phyloP scores from a whole-genome alignment of 2,888 invertebrate genomes.

The Eupelmus urozonus region DNA sequence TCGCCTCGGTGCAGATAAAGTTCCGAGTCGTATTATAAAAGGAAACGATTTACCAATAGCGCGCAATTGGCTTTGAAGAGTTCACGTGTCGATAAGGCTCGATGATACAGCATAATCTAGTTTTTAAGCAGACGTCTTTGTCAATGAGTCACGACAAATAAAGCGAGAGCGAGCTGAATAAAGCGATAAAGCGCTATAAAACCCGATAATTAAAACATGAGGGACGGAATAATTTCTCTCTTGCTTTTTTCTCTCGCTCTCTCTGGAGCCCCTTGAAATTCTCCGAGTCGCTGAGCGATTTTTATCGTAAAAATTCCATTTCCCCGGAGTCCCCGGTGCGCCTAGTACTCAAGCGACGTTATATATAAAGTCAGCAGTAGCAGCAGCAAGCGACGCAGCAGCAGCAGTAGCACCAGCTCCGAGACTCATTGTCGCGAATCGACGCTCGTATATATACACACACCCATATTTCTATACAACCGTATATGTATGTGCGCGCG shows the following conservation, averaged over 20 bases:
- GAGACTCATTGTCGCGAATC: slow-evolving; percentile 56
- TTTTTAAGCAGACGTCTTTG: slow-evolving; percentile 19
- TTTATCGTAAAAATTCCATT: slow-evolving; percentile 59
- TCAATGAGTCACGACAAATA: slow-evolving; percentile 29
- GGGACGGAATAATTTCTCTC: slow-evolving; percentile 43
- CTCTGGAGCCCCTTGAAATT: slow-evolving; percentile 34
- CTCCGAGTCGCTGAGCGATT: slow-evolving; percentile 52
- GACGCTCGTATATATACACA: neutral
- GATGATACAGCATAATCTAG: slow-evolving; percentile 4
- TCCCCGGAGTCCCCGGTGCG: slow-evolving; percentile 29
- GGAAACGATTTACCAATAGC: too few relatives aligned
- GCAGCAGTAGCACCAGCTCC: slow-evolving; percentile 35
- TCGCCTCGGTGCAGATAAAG: too few relatives aligned
- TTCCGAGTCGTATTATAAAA: too few relatives aligned
- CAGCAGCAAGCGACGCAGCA: slow-evolving; percentile 38
- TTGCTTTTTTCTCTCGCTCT: neutral
- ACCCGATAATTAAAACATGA: slow-evolving; percentile 54
- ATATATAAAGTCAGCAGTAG: slow-evolving; percentile 27
- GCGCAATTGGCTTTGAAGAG: neutral
- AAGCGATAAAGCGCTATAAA: slow-evolving; percentile 38
- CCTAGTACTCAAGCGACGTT: neutral
- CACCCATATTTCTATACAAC: neutral
- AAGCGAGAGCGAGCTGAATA: slow-evolving; percentile 3
- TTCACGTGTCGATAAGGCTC: neutral
- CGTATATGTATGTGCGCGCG: neutral